Conservation (phyloP, 2,113 vertebrate species). For the Sus scrofa region DNA sequence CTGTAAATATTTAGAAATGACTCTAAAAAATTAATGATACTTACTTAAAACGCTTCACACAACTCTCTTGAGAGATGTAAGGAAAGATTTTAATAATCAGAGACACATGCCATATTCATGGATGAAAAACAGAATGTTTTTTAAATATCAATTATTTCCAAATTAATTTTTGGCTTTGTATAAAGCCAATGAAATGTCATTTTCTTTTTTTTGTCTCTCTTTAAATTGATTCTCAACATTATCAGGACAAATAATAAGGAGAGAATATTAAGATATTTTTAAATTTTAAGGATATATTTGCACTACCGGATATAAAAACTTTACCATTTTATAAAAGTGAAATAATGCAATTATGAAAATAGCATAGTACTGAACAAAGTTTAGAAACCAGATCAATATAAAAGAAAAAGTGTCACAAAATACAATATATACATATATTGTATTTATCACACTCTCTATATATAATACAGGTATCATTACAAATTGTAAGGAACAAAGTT, state of each 20-base stretch:
- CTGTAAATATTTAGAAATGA: not conserved
- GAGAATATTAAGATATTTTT: not conserved
- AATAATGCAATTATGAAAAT: slow-evolving; percentile 31
- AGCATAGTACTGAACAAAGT: not conserved
- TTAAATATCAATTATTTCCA: slow-evolving; percentile 4
- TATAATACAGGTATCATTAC: not conserved
- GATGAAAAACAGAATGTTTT: not conserved
- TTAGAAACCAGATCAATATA: not conserved
- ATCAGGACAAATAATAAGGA: not conserved
- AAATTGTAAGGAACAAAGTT: not conserved
- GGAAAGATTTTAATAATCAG: not conserved
- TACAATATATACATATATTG: not conserved
- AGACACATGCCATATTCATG: not conserved
- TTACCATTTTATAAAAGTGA: not conserved
- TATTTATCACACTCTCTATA: not conserved
- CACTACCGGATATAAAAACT: not conserved
- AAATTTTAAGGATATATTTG: not conserved
- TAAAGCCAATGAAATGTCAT: not conserved
- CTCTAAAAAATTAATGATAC: not conserved
- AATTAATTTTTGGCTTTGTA: slow-evolving; percentile 6
- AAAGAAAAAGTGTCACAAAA: not conserved
- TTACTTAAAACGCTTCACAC: not conserved
- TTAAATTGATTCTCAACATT: not conserved
- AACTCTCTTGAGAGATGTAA: not conserved
- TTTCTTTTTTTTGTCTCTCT: not conserved